A percentile compares a stretch with the other conserved stretches of the same genome.
phyloP scores from a whole-genome alignment of 1,140 invertebrate species.

The Notospermus geniculatus region DNA sequence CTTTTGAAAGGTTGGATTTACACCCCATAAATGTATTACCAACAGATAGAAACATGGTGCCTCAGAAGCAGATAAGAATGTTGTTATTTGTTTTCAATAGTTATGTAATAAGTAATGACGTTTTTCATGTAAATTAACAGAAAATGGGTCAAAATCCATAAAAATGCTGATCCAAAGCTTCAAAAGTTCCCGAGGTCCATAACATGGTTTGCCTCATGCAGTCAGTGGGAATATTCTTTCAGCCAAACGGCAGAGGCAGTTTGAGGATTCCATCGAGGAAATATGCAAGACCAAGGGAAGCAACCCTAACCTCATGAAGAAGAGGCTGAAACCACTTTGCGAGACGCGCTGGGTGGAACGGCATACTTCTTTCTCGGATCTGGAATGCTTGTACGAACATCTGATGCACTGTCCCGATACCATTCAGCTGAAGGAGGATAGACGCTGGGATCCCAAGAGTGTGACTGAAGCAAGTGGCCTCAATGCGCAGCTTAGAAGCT shows the following conservation, averaged over 20 bases:
- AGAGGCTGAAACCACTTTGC: not conserved
- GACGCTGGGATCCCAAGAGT: not conserved
- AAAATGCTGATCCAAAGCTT: conserved; percentile 19
- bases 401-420: not conserved
- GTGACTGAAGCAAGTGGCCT: not conserved
- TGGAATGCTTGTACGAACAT: not conserved
- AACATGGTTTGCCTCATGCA: not conserved
- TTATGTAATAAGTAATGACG: no score
- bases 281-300: not conserved
- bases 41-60: no score
- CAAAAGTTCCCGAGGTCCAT: not conserved
- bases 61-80: no score
- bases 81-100: no score
- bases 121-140: no score
- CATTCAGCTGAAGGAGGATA: not conserved
- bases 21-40: no score
- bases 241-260: not conserved
- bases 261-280: not conserved
- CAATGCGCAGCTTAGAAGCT: not conserved
- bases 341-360: no score
- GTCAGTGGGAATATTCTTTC: not conserved
- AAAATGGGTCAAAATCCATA: no score
- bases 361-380: no score
- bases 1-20: no score
- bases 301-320: not conserved